Evolutionary conservation across 2,797 vertebrate species (phyloP), one percentile per base, ranked within the genome.

Genomic region (Pachyuromys duprasi): DNA sequence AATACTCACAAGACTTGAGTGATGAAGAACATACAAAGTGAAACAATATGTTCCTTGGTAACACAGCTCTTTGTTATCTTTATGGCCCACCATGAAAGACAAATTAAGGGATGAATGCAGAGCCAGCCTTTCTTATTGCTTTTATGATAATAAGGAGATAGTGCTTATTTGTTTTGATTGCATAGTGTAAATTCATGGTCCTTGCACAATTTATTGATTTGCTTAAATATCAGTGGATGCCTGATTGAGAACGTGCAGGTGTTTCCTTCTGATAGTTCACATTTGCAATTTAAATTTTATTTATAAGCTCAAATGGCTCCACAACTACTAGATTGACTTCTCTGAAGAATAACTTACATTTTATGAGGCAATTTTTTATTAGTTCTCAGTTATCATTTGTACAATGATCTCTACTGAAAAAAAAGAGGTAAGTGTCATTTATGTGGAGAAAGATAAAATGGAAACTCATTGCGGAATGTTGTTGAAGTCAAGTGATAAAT

Each of bases 221-320:
- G 96, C 95, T 90, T 98, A 95, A 98, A 98, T 98, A 97, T 97
- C 98, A 97, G 97, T 39, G 90, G 93, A 97, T 97, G 96, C 86
- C 86, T 97, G 97, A 98, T 97, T 98, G 98, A 98, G 98, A 96
- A 97, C 92, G 95, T 98, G 98, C 98, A 98, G 98, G 98, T 99
- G 98, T 98, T 99, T 98, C 91, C 80, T 97, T 98, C 98, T 98
- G 98, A 99, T 98, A 98, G 98, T 98, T 99, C 97, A 69, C 86
- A 98, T 98, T 98, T 98, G 97, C 98, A 98, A 98, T 98, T 98
- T 98, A 98, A 99, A 98, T 98, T 95, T 55, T 84, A 83, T 97
- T 98, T 97, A 82, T 95, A 95, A 95, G 97, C 96, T 98, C 98
- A 98, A 98, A 96, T 95, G 86, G 75, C 96, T 97, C 93, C 92